Conservation (phyloP, 92 coral and sea anemone genomes). For the Heteractis magnifica region DNA sequence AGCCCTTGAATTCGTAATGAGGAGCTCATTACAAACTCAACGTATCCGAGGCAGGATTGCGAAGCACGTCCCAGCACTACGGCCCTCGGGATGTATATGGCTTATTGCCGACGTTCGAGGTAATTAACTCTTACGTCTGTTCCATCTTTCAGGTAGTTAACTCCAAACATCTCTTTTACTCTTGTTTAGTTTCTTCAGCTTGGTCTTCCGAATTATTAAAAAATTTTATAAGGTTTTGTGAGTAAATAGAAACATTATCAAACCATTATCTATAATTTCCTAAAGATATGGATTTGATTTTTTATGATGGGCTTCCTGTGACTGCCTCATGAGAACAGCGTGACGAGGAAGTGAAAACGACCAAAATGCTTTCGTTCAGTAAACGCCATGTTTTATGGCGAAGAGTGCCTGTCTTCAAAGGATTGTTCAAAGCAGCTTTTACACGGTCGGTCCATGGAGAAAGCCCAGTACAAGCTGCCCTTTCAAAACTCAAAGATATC, state of each 20-base stretch:
- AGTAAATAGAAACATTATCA: too few species aligned
- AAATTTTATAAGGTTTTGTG: too few species aligned
- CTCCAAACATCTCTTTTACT: constrained; percentile 50
- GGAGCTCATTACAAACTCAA: too few species aligned
- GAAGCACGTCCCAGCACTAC: too few species aligned
- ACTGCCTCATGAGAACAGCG: neutral
- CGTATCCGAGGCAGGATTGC: too few species aligned
- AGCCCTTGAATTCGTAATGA: too few species aligned
- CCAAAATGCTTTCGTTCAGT: neutral
- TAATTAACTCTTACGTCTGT: constrained; percentile 15
- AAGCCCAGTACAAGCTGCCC: constrained; percentile 32
- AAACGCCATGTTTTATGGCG: neutral
- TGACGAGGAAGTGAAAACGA: neutral
- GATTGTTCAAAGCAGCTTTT: neutral
- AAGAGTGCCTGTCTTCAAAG: neutral
- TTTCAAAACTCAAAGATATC: constrained; percentile 54
- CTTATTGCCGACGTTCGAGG: too few species aligned
- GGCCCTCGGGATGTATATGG: too few species aligned
- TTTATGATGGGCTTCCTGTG: neutral
- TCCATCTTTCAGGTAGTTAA: constrained; percentile 83
- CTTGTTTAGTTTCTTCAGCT: constrained; percentile 7
- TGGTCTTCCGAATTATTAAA: constrained; percentile 8
- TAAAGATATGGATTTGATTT: too few species aligned
- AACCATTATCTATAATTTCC: too few species aligned
- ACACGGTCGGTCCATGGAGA: neutral